Base-by-base conservation (phyloP, 2,113 vertebrate species). In the Balaeniceps rex region DNA sequence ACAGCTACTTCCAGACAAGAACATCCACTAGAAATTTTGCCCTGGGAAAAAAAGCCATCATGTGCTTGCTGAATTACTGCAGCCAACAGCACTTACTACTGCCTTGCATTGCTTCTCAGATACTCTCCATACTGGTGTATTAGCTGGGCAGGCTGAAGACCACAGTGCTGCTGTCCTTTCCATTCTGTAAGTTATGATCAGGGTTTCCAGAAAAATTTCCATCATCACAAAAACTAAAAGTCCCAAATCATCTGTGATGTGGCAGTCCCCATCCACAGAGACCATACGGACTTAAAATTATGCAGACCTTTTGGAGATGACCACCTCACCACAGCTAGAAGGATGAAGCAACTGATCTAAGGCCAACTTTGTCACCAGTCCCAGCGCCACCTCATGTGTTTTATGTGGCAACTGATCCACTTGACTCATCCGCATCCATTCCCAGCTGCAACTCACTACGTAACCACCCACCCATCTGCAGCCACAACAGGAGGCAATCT, bases 81-180 rank as follows among this genome's bases (percentile, higher is more conserved):
- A 54, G 40, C 31, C 65, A 33, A 10, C 31, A 44, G 40, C 70
- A 46, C 3, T 25, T 11, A 5, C n/a, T 24, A 1, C 25, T 12
- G 46, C 85, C 76, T 14, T 8, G 31, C 63, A 4, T 4, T 4
- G 17, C 64, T 49, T 46, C 57, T 61, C 52, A 28, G 25, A 10
- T 7, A 3, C 44, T 7, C 25, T 23, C 19, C 18, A 2, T 11
- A 5, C 24, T 3, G n/a, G 11, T 8, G 28, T 5, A 1, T 8
- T 12, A 19, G 1, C 55, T 10, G 42, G 33, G 66, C 1, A 2
- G 49, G 34, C 60, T 66, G 51, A 29, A 12, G 38, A 23, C 25
- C 1, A 5, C 24, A 22, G 26, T 3, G 24, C 60, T 83, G 54
- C 54, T 25, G 33, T 11, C 42, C 49, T 4, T 47, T 31, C 60